A percentile compares a stretch with the other conserved stretches of the same genome.
Evolutionary conservation across 2,797 vertebrate species (phyloP).

Genomic region (Malurus splendens): DNA sequence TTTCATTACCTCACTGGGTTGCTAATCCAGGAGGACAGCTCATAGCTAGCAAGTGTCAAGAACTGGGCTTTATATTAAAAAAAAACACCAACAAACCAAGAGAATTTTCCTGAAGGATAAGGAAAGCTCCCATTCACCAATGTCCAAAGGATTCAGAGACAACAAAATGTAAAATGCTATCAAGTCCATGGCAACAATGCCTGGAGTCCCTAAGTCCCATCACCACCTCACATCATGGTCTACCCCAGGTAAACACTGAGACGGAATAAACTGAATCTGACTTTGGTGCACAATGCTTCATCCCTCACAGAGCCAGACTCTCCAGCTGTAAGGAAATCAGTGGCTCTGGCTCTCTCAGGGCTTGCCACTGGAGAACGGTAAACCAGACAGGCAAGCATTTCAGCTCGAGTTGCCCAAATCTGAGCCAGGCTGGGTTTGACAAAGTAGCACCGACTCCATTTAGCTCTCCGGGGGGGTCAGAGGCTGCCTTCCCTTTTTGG

Average conservation of each 20-base stretch:
- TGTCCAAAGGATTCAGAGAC: neutral
- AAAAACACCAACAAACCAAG: neutral
- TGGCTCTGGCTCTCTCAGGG: neutral
- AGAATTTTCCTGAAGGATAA: neutral
- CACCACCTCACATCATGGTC: neutral
- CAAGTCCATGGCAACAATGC: neutral
- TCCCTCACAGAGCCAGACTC: neutral
- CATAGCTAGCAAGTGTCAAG: neutral
- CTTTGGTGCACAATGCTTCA: neutral
- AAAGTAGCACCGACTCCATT: neutral
- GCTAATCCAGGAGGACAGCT: neutral
- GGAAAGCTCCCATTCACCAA: neutral
- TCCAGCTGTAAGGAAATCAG: neutral
- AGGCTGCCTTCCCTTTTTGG: neutral
- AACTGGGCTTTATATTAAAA: neutral
- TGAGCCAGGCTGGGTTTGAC: neutral
- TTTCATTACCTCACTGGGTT: neutral
- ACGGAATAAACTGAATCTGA: neutral
- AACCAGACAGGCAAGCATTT: neutral
- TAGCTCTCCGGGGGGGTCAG: neutral
- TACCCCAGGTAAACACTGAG: neutral
- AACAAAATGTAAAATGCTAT: neutral
- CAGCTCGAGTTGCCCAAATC: neutral
- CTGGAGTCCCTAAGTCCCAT: neutral
- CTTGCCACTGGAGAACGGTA: neutral